phyloP scores from a whole-genome alignment of 2,797 vertebrate genomes.

The Borostomias antarcticus region DNA sequence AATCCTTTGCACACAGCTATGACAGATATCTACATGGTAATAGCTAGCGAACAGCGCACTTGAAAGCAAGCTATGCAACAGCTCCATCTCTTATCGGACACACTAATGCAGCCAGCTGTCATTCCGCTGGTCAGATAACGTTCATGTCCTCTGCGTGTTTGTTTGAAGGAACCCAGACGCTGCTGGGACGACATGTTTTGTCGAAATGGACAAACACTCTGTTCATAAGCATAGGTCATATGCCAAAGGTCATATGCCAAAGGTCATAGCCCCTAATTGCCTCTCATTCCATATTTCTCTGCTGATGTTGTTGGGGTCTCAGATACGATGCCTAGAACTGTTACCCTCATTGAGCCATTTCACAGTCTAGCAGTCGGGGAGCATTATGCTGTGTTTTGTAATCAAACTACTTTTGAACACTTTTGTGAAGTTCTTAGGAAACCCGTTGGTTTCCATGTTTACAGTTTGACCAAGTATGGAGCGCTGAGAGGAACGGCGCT shows the following conservation, averaged over 20 bases:
- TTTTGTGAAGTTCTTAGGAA: neutral
- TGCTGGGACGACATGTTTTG: neutral
- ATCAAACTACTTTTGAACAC: neutral
- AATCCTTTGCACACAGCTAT: conserved; percentile 33
- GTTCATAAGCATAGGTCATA: neutral
- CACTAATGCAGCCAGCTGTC: neutral
- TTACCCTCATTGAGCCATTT: conserved; percentile 3
- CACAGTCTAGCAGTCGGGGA: neutral
- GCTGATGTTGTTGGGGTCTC: neutral
- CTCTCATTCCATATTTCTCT: neutral
- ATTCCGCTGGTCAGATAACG: neutral
- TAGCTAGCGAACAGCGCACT: too few species aligned
- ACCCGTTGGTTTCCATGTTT: neutral
- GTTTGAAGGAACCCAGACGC: neutral
- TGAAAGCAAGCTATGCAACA: conserved; percentile 17
- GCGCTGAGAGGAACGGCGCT: too few species aligned
- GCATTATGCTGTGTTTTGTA: too few species aligned
- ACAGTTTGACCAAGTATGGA: neutral
- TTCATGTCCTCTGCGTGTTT: neutral
- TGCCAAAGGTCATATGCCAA: conserved; percentile 24
- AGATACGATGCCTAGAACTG: conserved; percentile 21
- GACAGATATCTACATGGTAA: too few species aligned
- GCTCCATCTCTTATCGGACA: conserved; percentile 16
- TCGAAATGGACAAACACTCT: neutral
- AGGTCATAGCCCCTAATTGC: neutral